Percentiles rank a stretch among this genome's conserved stretches.
Evolutionary conservation across 2,797 vertebrate genomes (phyloP).

Genomic region (Sparidentex hasta): DNA sequence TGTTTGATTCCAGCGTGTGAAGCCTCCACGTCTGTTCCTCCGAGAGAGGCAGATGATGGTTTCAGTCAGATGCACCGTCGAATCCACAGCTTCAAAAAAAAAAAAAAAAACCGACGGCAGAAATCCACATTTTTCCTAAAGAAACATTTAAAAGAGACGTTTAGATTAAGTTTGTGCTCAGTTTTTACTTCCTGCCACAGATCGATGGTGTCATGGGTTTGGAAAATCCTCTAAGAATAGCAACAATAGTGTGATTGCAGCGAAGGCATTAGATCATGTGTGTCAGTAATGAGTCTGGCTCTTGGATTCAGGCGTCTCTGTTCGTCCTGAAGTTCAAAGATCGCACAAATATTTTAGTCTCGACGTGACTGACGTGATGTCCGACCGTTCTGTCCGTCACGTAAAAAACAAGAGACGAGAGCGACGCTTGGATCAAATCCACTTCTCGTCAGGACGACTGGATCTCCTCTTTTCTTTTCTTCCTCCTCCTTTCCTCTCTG

Average conservation of each 20-base stretch:
- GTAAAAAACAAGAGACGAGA: too few relatives aligned
- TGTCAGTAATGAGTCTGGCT: background rate
- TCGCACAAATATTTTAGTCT: background rate
- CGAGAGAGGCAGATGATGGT: constrained; percentile 42
- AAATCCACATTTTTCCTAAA: background rate
- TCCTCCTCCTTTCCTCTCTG: background rate
- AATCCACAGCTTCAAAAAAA: constrained; percentile 15
- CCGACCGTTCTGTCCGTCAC: too few relatives aligned
- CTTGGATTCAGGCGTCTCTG: background rate
- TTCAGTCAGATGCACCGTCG: constrained; percentile 18
- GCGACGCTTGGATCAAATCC: background rate
- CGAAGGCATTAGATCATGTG: constrained; percentile 2
- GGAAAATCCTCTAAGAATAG: constrained; percentile 39
- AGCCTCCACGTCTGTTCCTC: constrained; percentile 61
- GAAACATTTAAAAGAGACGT: background rate
- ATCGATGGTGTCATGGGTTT: background rate
- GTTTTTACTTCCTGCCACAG: background rate
- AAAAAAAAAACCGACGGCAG: background rate
- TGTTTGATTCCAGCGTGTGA: constrained; percentile 61
- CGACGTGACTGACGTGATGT: background rate
- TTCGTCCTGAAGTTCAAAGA: background rate
- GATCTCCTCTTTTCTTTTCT: background rate
- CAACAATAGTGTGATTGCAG: constrained; percentile 14
- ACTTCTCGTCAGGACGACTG: background rate
- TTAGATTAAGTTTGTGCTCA: background rate